Evolutionary conservation across 2,113 vertebrate species (phyloP).

Genomic region (Hucho hucho): DNA sequence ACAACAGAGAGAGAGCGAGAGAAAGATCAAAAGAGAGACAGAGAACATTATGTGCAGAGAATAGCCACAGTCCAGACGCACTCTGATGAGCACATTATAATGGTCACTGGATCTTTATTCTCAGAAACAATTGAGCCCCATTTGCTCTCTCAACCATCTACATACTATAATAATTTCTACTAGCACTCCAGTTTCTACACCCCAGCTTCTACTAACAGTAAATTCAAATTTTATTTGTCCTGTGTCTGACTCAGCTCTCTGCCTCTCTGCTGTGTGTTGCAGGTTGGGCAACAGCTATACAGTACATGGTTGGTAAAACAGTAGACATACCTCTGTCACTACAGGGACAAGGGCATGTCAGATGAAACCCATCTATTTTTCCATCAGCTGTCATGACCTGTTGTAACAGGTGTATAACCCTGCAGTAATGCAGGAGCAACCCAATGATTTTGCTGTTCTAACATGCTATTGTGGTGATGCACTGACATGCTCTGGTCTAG

Average conservation of each 20-base stretch:
- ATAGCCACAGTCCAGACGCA: neutral
- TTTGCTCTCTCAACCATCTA: neutral
- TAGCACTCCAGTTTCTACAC: neutral
- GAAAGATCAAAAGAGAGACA: neutral
- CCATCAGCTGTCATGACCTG: neutral
- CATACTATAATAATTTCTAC: neutral
- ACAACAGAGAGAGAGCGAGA: neutral
- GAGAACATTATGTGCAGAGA: neutral
- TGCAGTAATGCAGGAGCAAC: neutral
- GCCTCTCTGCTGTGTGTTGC: neutral
- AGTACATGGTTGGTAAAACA: neutral
- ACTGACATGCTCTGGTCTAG: slow-evolving; percentile 1
- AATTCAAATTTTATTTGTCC: neutral
- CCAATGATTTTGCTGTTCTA: neutral
- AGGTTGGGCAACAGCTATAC: no score
- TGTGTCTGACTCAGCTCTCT: neutral
- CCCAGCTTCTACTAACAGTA: neutral
- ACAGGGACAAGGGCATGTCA: neutral
- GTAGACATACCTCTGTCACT: neutral
- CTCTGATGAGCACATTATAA: slow-evolving; percentile 11
- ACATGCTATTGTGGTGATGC: neutral
- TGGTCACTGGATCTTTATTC: slow-evolving; percentile 17
- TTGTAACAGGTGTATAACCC: neutral
- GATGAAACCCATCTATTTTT: neutral
- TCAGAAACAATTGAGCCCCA: slow-evolving; percentile 21